Conservation (phyloP, 2,888 invertebrate species). For the Drosophila pullipes region DNA sequence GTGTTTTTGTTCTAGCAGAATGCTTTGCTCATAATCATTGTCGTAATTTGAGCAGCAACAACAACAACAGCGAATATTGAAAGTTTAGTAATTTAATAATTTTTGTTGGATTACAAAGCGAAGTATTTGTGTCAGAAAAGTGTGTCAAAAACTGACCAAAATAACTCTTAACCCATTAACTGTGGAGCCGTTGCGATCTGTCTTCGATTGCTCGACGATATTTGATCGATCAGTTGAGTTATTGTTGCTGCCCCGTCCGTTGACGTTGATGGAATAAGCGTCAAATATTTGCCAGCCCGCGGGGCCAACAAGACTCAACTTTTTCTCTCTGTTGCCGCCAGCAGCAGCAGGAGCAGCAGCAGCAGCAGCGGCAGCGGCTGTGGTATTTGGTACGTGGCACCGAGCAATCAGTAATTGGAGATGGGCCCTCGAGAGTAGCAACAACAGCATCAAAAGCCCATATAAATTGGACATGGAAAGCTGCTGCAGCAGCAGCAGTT, state of each 20-base stretch:
- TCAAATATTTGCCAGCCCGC: constrained; percentile 62
- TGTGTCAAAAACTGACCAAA: constrained; percentile 71
- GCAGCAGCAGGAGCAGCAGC: neutral
- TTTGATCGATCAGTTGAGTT: constrained; percentile 74
- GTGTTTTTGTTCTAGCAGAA: neutral
- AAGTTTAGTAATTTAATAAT: constrained; percentile 35
- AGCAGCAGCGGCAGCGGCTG: neutral
- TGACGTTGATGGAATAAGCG: constrained; percentile 69
- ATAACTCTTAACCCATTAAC: constrained; percentile 70
- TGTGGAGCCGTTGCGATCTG: constrained; percentile 51
- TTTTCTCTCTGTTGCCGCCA: constrained; percentile 19
- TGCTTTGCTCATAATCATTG: constrained; percentile 16
- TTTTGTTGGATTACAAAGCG: constrained; percentile 14
- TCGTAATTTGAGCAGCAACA: neutral
- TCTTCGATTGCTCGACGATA: constrained; percentile 44
- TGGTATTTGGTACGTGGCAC: constrained; percentile 48
- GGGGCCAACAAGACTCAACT: constrained; percentile 35
- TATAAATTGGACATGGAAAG: constrained; percentile 51
- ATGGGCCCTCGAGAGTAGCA: constrained; percentile 53
- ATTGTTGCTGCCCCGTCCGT: constrained; percentile 39
- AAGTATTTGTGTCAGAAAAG: constrained; percentile 56
- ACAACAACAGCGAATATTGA: constrained; percentile 20
- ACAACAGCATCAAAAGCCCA: constrained; percentile 16
- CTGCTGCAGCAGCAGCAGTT: constrained; percentile 9
- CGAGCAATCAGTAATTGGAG: constrained; percentile 72